Evolutionary conservation across 2,113 vertebrate species (phyloP).

Genomic region (Bos javanicus): DNA sequence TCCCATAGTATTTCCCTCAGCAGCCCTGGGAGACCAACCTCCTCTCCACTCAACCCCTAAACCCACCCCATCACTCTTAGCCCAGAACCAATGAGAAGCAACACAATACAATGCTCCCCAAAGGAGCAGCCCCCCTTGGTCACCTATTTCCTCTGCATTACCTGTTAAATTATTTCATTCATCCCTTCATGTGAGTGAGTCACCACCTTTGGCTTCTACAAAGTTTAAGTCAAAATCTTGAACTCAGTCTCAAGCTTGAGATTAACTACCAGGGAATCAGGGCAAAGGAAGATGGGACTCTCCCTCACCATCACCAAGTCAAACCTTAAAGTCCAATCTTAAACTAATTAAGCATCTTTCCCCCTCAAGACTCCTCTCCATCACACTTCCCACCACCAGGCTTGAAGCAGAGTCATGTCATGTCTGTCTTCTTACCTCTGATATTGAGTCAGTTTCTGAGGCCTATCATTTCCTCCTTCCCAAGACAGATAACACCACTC

Average conservation of each 20-base stretch:
- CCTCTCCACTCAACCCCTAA: background rate
- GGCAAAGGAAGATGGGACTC: background rate
- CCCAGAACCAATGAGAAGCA: background rate
- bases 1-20: background rate
- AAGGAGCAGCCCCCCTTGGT: background rate
- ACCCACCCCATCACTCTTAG: background rate
- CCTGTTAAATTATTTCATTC: background rate
- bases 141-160: background rate
- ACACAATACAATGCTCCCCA: too few species aligned
- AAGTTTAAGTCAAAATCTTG: background rate
- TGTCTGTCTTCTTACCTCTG: background rate
- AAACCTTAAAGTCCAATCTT: background rate
- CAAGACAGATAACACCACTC: background rate
- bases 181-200: background rate
- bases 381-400: background rate
- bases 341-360: too few species aligned
- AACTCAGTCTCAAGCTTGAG: background rate
- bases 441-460: background rate
- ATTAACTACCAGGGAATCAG: background rate
- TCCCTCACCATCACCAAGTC: background rate
- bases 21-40: background rate
- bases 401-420: background rate
- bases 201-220: background rate
- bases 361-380: background rate
- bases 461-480: background rate